These are phyloP conservation scores for Antechinus flavipes DNA, from an alignment of 2,113 vertebrate genomes.

Conservation along the genomic window DNA sequence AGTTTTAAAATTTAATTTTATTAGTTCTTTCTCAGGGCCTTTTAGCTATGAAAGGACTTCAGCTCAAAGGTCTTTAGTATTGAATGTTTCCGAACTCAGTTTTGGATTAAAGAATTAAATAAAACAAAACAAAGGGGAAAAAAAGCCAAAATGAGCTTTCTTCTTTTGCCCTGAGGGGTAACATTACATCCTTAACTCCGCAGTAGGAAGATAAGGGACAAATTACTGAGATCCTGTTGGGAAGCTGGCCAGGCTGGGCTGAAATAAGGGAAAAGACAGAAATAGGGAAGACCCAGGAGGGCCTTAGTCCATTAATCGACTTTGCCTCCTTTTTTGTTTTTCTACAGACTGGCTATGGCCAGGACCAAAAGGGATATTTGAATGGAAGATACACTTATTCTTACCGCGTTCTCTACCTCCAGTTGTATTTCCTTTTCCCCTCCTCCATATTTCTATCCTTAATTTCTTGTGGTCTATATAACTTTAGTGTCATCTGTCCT, in stretches of 20 bases:
- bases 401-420: accelerated
- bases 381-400: not conserved
- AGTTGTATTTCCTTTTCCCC: not conserved
- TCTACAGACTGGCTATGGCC: not conserved
- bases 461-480: not conserved
- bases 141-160: not conserved
- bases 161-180: not conserved
- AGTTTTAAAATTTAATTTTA: not conserved
- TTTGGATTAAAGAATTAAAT: not conserved
- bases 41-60: not conserved
- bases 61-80: not conserved
- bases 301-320: not conserved
- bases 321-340: not conserved
- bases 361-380: not conserved
- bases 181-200: not conserved
- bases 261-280: not conserved
- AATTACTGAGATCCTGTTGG: not conserved
- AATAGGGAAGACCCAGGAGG: not conserved
- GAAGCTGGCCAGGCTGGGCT: not conserved
- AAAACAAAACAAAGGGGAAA: not conserved
- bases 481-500: not conserved
- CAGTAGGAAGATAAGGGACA: not conserved
- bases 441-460: not conserved
- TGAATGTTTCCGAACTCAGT: not conserved
- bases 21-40: not conserved